A percentile compares a stretch with the other conserved stretches of the same genome.
Conservation (phyloP, 2,113 vertebrate species). For the Cathartes aura region DNA sequence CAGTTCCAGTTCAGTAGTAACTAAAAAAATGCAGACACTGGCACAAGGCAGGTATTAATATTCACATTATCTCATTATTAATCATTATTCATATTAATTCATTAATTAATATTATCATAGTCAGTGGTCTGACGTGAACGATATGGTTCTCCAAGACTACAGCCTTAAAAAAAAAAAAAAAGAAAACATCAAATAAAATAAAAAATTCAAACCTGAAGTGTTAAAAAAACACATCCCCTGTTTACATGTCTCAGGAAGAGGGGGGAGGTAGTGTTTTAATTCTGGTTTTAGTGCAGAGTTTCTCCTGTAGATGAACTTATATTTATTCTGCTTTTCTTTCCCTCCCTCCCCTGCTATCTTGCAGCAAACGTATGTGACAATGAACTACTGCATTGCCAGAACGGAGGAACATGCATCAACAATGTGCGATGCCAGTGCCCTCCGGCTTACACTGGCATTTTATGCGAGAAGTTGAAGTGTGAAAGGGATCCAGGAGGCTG, state of each 20-base stretch:
- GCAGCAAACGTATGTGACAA: conserved; percentile 96
- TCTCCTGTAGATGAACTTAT: background rate
- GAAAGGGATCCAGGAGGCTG: conserved; percentile 86
- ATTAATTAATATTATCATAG: background rate
- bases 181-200: background rate
- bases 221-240: background rate
- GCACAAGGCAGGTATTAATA: background rate
- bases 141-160: background rate
- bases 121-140: background rate
- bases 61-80: background rate
- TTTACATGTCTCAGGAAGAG: background rate
- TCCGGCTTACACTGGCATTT: conserved; percentile 84
- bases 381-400: conserved; percentile 94
- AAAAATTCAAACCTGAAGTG: background rate
- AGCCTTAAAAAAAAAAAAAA: background rate
- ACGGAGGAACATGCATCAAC: conserved; percentile 91
- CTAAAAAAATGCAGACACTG: background rate
- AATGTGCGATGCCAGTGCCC: conserved; percentile 90
- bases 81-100: background rate
- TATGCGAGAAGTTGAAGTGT: conserved; percentile 90
- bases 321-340: conserved; percentile 45
- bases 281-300: background rate
- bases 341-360: conserved; percentile 23
- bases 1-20: background rate
- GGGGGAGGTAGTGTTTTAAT: background rate